Evolutionary conservation across 2,113 vertebrate genomes (phyloP).

Genomic region (Penelope pileata): DNA sequence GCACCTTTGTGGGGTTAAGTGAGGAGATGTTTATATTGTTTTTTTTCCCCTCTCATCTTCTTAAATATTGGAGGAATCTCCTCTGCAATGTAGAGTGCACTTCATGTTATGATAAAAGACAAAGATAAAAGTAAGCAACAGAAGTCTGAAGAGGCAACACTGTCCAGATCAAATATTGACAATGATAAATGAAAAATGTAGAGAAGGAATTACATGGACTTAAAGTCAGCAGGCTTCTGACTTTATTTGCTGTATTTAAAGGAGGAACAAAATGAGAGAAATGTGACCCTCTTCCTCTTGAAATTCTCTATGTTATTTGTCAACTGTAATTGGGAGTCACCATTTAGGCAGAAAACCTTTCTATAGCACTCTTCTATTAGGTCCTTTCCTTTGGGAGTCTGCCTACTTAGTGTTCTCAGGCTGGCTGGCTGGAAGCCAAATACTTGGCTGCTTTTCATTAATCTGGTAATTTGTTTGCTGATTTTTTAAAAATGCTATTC

Average conservation of each 20-base stretch:
- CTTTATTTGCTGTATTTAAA: slow-evolving; percentile 5
- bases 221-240: neutral
- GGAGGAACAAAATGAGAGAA: neutral
- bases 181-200: slow-evolving; percentile 5
- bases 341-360: neutral
- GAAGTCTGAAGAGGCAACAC: neutral
- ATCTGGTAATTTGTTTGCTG: neutral
- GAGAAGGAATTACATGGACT: neutral
- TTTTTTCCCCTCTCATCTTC: neutral
- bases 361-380: neutral
- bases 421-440: neutral
- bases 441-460: neutral
- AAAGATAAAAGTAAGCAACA: neutral
- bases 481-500: neutral
- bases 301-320: neutral
- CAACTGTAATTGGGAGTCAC: neutral
- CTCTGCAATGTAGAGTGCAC: neutral
- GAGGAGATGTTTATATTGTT: neutral
- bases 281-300: neutral
- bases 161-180: slow-evolving; percentile 16
- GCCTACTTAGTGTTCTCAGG: neutral
- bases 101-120: neutral
- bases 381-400: neutral
- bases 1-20: neutral
- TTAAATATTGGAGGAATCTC: neutral